Base-by-base conservation (phyloP, 1,140 invertebrate species). In the Hydropsyche tenuis region DNA sequence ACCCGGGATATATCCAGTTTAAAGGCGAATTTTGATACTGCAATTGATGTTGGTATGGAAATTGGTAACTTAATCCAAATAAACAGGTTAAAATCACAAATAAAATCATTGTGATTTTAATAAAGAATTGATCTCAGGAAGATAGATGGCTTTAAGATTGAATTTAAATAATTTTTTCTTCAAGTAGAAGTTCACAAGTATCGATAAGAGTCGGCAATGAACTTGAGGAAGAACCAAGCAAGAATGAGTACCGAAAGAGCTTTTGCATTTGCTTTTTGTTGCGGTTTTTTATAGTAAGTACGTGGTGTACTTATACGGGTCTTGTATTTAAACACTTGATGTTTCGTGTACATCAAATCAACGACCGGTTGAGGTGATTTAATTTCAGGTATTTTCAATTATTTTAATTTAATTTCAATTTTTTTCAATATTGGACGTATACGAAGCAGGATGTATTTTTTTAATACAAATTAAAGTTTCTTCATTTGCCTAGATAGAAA, bases 191-290 rank as follows among this genome's bases (percentile, higher is more conserved):
- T n/a, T n/a, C n/a, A 37, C 9, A 9, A 37, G 30, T 9, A 9
- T 37, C 3, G 30, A 4, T 9, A 37, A 63, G 1, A 4, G 3
- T 69, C 16, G 46, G 46, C 48, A 69, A 69, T 69, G 66, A 53
- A 69, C 66, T 69, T 69, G 46, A 16, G 22, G 46, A 69, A 69
- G 66, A 22, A 43, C 46, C 16, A 53, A 20, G n/a, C 14, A 1
- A 30, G 46, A 69, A 53, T 69, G 66, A 53, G 25, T 11, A 56
- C 12, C 51, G 16, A 23, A 11, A 23, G 16, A 56, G 18, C 51
- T 56, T 56, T 23, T 20, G 22, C 66, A 1, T 27, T 27, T 30
- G 63, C 2, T 30, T 42, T n/a, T n/a, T 43, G 63, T 37, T 12
- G 14, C 48, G n/a, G 66, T 45, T 51, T 69, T 69, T 69, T 42